phyloP scores from a whole-genome alignment of 2,113 vertebrate genomes.

The Tragelaphus buxtoni region DNA sequence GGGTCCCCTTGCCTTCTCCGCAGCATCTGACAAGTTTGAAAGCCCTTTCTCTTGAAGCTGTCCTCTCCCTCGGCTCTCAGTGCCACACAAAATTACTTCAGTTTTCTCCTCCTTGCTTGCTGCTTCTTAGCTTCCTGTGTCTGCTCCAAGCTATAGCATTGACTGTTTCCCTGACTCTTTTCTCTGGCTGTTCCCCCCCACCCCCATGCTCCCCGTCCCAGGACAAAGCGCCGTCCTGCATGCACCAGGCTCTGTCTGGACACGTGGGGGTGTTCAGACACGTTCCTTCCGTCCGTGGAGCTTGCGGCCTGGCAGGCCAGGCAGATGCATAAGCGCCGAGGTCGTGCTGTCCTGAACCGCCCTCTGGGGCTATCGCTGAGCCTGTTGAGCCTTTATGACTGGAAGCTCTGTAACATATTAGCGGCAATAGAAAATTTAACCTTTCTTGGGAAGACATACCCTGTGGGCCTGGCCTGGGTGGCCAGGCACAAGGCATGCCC shows the following conservation, averaged over 20 bases:
- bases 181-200: rapidly evolving
- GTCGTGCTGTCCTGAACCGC: rapidly evolving
- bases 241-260: background rate
- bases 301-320: rapidly evolving
- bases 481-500: rapidly evolving
- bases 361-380: background rate
- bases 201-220: background rate
- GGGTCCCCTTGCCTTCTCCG: background rate
- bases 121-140: background rate
- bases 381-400: background rate
- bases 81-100: rapidly evolving
- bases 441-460: background rate
- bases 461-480: rapidly evolving
- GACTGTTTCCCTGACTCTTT: rapidly evolving
- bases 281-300: rapidly evolving
- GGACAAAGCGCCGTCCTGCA: rapidly evolving
- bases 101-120: background rate
- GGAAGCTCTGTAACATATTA: rapidly evolving
- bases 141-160: rapidly evolving
- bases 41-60: background rate
- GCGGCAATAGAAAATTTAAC: background rate
- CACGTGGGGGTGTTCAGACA: rapidly evolving
- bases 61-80: too few species aligned
- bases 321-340: rapidly evolving
- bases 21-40: rapidly evolving